These are phyloP conservation scores for Pectinophora gossypiella DNA, from an alignment of 1,140 invertebrate species.

Conservation along the genomic window DNA sequence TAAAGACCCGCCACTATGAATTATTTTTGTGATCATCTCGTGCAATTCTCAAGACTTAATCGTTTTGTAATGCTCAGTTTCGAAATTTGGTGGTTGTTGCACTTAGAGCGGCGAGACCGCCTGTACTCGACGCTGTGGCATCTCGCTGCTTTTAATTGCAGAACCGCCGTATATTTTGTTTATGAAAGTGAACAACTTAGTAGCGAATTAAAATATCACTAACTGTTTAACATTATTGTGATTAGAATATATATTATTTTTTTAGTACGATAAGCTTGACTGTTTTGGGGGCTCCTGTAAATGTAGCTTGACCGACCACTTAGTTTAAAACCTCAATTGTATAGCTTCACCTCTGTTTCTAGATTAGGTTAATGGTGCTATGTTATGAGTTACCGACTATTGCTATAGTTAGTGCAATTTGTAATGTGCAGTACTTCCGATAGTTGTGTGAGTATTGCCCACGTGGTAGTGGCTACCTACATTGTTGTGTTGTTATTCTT, in stretches of 20 bases:
- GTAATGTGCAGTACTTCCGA: too few species aligned
- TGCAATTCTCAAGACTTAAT: slow-evolving; percentile 7
- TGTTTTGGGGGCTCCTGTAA: background rate
- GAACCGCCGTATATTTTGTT: background rate
- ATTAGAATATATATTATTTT: background rate
- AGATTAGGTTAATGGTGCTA: too few species aligned
- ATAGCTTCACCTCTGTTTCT: too few species aligned
- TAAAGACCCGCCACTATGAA: slow-evolving; percentile 38
- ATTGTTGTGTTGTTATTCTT: too few species aligned
- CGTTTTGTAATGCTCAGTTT: background rate
- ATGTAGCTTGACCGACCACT: background rate
- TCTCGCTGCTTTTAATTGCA: too few species aligned
- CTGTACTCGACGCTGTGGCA: too few species aligned
- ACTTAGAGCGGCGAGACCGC: too few species aligned
- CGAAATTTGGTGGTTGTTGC: background rate
- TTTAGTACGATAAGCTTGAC: background rate
- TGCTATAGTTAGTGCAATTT: too few species aligned
- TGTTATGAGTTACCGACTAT: too few species aligned
- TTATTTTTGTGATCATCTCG: slow-evolving; percentile 15
- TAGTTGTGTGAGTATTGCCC: too few species aligned
- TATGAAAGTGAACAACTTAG: background rate
- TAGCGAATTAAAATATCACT: background rate
- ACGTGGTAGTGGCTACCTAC: too few species aligned
- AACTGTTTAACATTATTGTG: background rate
- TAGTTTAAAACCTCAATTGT: too few species aligned